Evolutionary conservation across 2,888 invertebrate species (phyloP).

Genomic region (Acrobasis consociella): DNA sequence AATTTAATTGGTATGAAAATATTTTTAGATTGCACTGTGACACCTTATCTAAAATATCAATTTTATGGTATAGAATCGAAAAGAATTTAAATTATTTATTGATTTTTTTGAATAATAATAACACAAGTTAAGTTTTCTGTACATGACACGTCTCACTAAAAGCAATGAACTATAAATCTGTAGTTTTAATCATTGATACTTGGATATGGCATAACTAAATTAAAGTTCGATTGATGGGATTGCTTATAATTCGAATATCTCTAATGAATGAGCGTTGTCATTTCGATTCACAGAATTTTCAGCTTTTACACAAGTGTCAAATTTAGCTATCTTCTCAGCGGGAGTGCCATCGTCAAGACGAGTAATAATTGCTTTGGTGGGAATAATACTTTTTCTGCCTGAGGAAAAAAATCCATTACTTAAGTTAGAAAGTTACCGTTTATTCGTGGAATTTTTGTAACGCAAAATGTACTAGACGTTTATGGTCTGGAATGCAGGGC

Average conservation of each 20-base stretch:
- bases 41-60: constrained; percentile 16
- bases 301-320: background rate
- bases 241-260: background rate
- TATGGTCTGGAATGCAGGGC: too few relatives aligned
- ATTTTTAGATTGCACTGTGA: constrained; percentile 18
- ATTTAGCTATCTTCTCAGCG: too few relatives aligned
- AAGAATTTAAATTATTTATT: constrained; percentile 15
- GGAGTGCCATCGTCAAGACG: too few relatives aligned
- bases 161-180: constrained; percentile 4
- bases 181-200: constrained; percentile 13
- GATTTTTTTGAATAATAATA: background rate
- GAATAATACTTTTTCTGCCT: too few relatives aligned
- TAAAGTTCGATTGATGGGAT: background rate
- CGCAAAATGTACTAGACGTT: too few relatives aligned
- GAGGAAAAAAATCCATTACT: too few relatives aligned
- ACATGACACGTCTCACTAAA: background rate
- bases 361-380: too few relatives aligned
- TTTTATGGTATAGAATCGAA: constrained; percentile 17
- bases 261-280: background rate
- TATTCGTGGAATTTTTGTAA: too few relatives aligned
- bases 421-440: too few relatives aligned
- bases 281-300: constrained; percentile 13
- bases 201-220: constrained; percentile 12
- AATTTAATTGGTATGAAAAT: constrained; percentile 20
- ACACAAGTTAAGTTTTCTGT: constrained; percentile 5